Percentiles rank a stretch among this genome's conserved stretches.
phyloP scores from a whole-genome alignment of 1,140 invertebrate genomes.

The Platorchestia sp. region DNA sequence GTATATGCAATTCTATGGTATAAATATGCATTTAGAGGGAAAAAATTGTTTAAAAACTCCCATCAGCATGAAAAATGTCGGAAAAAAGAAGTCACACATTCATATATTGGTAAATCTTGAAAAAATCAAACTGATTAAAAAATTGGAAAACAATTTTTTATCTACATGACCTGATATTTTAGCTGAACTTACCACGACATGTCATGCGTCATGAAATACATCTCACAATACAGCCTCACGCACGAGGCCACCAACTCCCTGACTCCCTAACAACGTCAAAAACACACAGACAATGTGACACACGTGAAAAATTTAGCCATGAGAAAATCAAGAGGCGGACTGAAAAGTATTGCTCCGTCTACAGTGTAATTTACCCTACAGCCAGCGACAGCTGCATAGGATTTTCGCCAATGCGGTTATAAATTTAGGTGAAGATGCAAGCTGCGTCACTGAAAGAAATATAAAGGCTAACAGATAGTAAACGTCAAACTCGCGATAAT shows the following conservation, averaged over 20 bases:
- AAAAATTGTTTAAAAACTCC: neutral
- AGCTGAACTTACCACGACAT: neutral
- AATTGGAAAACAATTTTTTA: neutral
- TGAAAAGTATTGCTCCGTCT: neutral
- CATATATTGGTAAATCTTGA: neutral
- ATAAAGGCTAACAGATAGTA: neutral
- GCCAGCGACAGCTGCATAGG: neutral
- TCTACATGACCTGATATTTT: neutral
- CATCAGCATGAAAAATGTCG: neutral
- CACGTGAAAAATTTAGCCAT: neutral
- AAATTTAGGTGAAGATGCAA: neutral
- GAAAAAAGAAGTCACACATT: neutral
- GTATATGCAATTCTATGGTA: neutral
- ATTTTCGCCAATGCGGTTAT: neutral
- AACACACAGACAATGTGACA: neutral
- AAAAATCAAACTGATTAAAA: neutral
- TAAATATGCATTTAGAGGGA: neutral
- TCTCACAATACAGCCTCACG: neutral
- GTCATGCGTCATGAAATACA: neutral
- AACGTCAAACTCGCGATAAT: neutral
- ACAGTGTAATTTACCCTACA: neutral
- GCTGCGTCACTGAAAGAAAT: neutral
- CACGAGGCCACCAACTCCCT: neutral
- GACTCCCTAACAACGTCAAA: neutral
- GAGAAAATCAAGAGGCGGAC: neutral